These are phyloP conservation scores for Drosophila tripunctata DNA, from an alignment of 2,888 invertebrate genomes.

Conservation along the genomic window DNA sequence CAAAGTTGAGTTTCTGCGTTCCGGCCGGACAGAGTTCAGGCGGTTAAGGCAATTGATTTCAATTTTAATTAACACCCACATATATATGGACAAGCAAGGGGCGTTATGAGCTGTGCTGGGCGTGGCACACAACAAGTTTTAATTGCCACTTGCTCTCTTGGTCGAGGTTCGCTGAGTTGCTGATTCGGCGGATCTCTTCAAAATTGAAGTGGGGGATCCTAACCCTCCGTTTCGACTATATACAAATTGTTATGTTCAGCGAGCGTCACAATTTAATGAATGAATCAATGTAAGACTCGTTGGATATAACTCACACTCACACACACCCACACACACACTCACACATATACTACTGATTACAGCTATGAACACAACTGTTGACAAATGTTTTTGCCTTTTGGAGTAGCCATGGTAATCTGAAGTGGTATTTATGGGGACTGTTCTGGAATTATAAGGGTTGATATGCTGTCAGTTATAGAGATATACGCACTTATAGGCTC, in stretches of 20 bases:
- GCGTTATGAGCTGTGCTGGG: slow-evolving; percentile 18
- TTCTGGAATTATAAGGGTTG: slow-evolving; percentile 17
- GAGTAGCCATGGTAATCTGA: slow-evolving; percentile 33
- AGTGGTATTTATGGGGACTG: not conserved
- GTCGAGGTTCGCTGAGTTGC: slow-evolving; percentile 67
- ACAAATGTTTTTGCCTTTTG: slow-evolving; percentile 5
- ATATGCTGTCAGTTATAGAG: not conserved
- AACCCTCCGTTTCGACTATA: slow-evolving; percentile 36
- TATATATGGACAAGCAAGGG: not conserved
- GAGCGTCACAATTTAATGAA: slow-evolving; percentile 72
- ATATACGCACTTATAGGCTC: slow-evolving; percentile 4
- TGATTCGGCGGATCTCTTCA: slow-evolving; percentile 26
- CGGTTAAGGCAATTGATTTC: slow-evolving; percentile 60
- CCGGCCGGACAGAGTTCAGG: not conserved
- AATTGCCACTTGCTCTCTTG: slow-evolving; percentile 70
- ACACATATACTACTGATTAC: slow-evolving; percentile 30
- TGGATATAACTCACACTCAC: slow-evolving; percentile 26
- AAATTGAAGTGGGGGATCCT: slow-evolving; percentile 54
- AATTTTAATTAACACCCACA: slow-evolving; percentile 74
- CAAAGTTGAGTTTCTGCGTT: slow-evolving; percentile 6
- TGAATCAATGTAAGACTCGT: slow-evolving; percentile 53
- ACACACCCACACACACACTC: slow-evolving; percentile 11
- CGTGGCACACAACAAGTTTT: slow-evolving; percentile 50
- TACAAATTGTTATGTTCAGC: slow-evolving; percentile 34
- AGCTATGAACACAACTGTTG: slow-evolving; percentile 24